These are phyloP conservation scores for Corythaixoides concolor DNA, from an alignment of 2,113 vertebrate species.

Conservation along the genomic window DNA sequence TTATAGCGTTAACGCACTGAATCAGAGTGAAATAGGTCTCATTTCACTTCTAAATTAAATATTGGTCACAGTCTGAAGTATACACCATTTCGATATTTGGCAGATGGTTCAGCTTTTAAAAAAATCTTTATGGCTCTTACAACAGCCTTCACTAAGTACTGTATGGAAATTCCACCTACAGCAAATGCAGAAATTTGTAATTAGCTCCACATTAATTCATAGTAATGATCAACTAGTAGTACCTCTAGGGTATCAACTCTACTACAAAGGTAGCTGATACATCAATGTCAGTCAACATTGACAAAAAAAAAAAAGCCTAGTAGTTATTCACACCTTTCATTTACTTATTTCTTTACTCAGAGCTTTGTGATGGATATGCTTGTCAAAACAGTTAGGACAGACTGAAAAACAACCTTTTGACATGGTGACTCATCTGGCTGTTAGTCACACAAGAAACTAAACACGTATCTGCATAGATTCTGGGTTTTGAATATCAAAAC, in stretches of 20 bases:
- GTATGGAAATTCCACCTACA: neutral
- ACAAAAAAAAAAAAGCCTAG: neutral
- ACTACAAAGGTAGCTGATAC: neutral
- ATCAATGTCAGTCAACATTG: neutral
- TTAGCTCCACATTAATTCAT: neutral
- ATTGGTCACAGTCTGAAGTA: neutral
- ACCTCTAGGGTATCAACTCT: neutral
- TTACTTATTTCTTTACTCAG: neutral
- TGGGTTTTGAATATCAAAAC: neutral
- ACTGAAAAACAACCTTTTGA: constrained; percentile 15
- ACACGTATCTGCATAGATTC: neutral
- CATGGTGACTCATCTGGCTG: constrained; percentile 19
- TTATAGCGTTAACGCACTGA: neutral
- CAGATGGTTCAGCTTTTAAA: neutral
- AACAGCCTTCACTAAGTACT: neutral
- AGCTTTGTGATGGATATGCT: neutral
- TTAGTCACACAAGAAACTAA: constrained; percentile 28
- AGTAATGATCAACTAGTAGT: neutral
- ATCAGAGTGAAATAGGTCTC: neutral
- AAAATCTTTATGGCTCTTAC: neutral
- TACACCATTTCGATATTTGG: neutral
- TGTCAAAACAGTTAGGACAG: neutral
- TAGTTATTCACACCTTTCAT: neutral
- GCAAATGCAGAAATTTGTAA: neutral
- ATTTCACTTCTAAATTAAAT: neutral